These are phyloP conservation scores for Pyxicephalus adspersus DNA, from an alignment of 2,113 vertebrate genomes.

Conservation along the genomic window DNA sequence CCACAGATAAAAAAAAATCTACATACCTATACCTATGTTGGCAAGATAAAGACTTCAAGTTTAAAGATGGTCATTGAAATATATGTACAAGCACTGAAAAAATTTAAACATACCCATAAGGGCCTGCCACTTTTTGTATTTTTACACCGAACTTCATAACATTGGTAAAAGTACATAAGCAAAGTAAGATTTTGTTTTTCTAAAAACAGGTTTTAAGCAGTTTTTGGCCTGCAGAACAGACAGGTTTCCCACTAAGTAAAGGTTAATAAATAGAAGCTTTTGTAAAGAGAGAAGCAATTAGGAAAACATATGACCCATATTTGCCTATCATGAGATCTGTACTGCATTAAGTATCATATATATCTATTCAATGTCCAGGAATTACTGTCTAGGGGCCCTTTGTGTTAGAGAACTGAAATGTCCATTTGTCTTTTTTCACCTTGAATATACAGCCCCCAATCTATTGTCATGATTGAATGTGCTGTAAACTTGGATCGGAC, in stretches of 20 bases:
- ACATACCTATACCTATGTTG: no score
- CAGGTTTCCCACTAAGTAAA: conserved; percentile 17
- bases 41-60: no score
- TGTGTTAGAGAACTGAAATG: background rate
- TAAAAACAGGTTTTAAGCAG: no score
- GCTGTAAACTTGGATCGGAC: conserved; percentile 10
- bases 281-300: conserved; percentile 4
- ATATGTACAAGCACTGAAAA: no score
- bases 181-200: no score
- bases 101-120: no score
- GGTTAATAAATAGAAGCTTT: background rate
- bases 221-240: background rate
- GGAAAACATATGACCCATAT: conserved; percentile 13
- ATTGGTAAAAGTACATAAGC: no score
- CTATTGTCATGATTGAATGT: conserved; percentile 26
- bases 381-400: background rate
- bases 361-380: background rate
- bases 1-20: no score
- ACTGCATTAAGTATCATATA: background rate
- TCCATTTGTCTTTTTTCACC: conserved; percentile 17
- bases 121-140: no score
- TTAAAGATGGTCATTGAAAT: no score
- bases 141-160: no score
- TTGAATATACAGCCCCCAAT: conserved; percentile 8
- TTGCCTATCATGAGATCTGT: conserved; percentile 5